phyloP scores from a whole-genome alignment of 2,797 vertebrate genomes.

The Chelonia mydas region DNA sequence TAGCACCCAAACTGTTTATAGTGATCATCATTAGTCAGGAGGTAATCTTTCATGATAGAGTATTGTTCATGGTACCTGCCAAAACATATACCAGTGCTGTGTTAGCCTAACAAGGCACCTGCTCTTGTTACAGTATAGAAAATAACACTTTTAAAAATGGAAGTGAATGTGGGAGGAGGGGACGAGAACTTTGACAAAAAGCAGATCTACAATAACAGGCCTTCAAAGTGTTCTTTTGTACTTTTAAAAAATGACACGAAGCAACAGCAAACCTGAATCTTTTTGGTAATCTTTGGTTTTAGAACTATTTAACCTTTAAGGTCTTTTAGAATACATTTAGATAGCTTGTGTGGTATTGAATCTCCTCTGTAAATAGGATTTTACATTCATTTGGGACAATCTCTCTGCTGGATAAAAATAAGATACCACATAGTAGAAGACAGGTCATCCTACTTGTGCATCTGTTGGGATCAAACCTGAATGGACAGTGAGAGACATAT shows the following conservation, averaged over 20 bases:
- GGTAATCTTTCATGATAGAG: constrained; percentile 53
- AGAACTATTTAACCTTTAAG: not conserved
- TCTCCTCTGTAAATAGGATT: accelerated
- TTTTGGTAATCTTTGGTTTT: not conserved
- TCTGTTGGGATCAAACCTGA: not conserved
- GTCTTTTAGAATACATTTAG: not conserved
- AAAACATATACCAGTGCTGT: constrained; percentile 6
- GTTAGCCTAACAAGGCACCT: constrained; percentile 12
- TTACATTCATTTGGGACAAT: accelerated
- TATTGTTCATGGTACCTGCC: constrained; percentile 26
- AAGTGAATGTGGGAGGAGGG: not conserved
- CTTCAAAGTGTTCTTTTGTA: not conserved
- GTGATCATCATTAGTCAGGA: constrained; percentile 54
- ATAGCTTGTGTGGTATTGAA: accelerated
- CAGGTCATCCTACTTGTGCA: not conserved
- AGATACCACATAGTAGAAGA: not conserved
- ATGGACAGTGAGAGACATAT: accelerated
- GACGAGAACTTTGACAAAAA: constrained; percentile 7
- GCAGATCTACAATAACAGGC: not conserved
- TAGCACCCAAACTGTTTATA: constrained; percentile 62
- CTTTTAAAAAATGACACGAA: not conserved
- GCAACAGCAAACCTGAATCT: not conserved
- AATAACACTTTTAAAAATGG: not conserved
- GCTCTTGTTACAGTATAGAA: not conserved
- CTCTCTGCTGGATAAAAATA: not conserved